Evolutionary conservation across 2,888 invertebrate species (phyloP), one percentile per base, ranked within the genome.

Genomic region (Elegia similella): DNA sequence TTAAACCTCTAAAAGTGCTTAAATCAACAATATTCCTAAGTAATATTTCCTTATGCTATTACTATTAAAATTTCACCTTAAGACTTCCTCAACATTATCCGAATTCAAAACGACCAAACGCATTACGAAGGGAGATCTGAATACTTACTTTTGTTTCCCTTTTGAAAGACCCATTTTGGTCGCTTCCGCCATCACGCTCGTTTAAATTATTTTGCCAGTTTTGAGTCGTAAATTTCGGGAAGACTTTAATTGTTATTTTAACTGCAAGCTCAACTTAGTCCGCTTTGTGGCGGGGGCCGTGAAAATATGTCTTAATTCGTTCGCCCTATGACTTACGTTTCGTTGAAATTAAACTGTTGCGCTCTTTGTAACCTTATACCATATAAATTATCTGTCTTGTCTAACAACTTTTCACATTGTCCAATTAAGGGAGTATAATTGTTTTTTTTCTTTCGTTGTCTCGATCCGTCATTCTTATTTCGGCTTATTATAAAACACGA

Each of bases 231-330:
- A 91, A 91, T 91, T 90, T 88, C 71, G 78, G 76, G 77, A 75
- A 80, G 91, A 91, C 90, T 91, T 91, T 91, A 91, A 91, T 91
- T 91, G 89, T 91, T 88, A 88, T 88, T 91, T 90, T 91, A 88
- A 91, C 89, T 90, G 91, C 89, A 85, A 87, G 82, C 83, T 85
- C 82, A 83, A 88, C 86, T 83, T 85, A 83, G 86, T 83, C 80
- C 77, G 82, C 75, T 67, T 75, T 65, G 68, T 72, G 70, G 72
- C 67, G 69, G 78, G 83, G 83, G 78, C 74, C 69, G 78, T 78
- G 82, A 84, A 90, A 89, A 89, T 89, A 88, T 88, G 88, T 89
- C 89, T 90, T 90, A 86, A 90, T 90, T 87, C 88, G 77, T 75
- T 74, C 75, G 72, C 83, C 84, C 81, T 86, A 87, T 89, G 88